Evolutionary conservation across 2,113 vertebrate genomes (phyloP), one percentile per base, ranked within the genome.

Genomic region (Hemicordylus capensis): DNA sequence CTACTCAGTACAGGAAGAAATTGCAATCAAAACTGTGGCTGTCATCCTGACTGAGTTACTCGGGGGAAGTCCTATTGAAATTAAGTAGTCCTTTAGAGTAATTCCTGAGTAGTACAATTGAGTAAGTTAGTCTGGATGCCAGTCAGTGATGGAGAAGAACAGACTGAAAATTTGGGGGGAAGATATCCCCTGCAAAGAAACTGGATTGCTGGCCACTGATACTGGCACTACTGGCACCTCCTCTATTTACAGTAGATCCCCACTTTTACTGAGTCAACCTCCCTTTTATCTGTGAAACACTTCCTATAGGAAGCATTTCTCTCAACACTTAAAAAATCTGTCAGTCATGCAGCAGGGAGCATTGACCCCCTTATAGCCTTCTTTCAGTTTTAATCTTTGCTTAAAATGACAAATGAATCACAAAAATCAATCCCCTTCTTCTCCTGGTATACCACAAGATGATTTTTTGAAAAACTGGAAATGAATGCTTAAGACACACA

Each of bases 301-400:
- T 93, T 91, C 73, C 80, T 69, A 85, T 59, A 76, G 48, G 76
- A 90, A 90, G 66, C 61, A 76, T 67, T 37, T 85, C 89, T 93
- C 51, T 91, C 87, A 93, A 80, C 81, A 87, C 89, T 93, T 81
- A 76, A 64, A 76, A 64, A 91, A 86, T 82, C 88, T 86, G 87
- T 87, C 94, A 93, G 92, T 91, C 91, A 91, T 54, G 87, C 91
- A 91, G 90, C 93, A 87, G 54, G 89, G 90, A 95, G 74, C 87
- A 87, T 19, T 90, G 86, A 74, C 89, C 88, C 85, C 59, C 44
- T 44, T 48, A 93, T 84, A 89, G 89, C 93, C 79, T 87, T 90
- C 88, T 92, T 88, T 93, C 87, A 91, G 83, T 67, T 89, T 70
- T 94, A 92, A 94, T 95, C 91, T 93, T 91, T 95, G 79, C 86